These are phyloP conservation scores for Lutjanus argentimaculatus DNA, from an alignment of 2,797 vertebrate genomes.

Conservation along the genomic window DNA sequence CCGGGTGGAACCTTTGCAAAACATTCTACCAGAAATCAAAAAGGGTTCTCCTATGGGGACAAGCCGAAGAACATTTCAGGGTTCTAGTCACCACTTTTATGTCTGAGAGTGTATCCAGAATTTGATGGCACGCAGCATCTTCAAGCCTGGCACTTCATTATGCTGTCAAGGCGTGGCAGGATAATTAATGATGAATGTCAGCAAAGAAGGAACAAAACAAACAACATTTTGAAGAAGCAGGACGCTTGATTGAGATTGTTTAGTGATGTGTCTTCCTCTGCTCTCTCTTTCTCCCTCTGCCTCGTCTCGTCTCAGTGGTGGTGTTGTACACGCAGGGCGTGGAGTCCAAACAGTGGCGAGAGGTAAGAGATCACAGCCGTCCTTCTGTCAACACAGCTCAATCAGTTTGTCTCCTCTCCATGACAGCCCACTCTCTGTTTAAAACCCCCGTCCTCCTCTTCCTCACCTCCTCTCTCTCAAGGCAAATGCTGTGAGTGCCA, in stretches of 20 bases:
- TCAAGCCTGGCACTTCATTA: conserved; percentile 55
- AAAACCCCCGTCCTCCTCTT: conserved; percentile 5
- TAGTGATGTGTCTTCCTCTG: conserved; percentile 42
- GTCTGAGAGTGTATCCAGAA: conserved; percentile 4
- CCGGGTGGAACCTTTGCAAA: no score
- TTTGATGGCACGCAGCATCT: conserved; percentile 43
- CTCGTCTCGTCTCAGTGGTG: conserved; percentile 86
- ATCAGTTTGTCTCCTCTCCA: conserved; percentile 48
- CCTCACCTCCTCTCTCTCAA: conserved; percentile 25
- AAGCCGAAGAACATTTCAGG: no score
- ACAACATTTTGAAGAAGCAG: conserved; percentile 42
- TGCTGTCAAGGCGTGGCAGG: conserved; percentile 57
- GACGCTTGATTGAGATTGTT: conserved; percentile 52
- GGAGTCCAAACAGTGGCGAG: conserved; percentile 94
- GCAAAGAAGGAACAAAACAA: conserved; percentile 62
- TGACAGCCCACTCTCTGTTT: conserved; percentile 48
- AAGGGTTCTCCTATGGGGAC: no score
- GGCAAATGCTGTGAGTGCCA: conserved; percentile 71
- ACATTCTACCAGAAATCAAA: no score
- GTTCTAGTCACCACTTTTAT: no score
- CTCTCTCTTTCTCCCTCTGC: conserved; percentile 18
- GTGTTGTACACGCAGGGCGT: conserved; percentile 95
- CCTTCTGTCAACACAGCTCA: conserved; percentile 62
- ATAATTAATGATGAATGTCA: conserved; percentile 71
- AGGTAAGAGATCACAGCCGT: conserved; percentile 89